Percentiles rank a stretch among this genome's conserved stretches.
These are phyloP conservation scores for Rhamnusium bicolor DNA, from an alignment of 2,888 invertebrate genomes.

Conservation along the genomic window DNA sequence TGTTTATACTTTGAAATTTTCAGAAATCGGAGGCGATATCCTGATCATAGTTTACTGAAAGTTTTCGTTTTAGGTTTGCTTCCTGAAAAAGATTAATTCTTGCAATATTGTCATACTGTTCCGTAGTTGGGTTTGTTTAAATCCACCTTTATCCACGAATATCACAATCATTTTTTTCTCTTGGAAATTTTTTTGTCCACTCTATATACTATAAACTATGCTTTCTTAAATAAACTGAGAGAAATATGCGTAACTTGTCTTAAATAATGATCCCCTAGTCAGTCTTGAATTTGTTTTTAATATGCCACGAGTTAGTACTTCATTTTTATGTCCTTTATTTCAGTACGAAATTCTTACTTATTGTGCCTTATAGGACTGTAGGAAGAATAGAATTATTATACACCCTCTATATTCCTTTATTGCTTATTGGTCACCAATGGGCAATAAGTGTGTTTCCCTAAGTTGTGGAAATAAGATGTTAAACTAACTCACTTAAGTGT, in stretches of 20 bases:
- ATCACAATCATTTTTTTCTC: too few species aligned
- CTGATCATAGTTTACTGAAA: too few species aligned
- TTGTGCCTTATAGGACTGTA: conserved; percentile 6
- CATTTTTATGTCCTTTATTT: conserved; percentile 5
- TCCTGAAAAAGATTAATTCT: too few species aligned
- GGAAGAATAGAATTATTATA: conserved; percentile 27
- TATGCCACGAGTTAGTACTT: not conserved
- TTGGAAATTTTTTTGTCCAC: not conserved
- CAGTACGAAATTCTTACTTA: conserved; percentile 3
- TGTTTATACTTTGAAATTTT: too few species aligned
- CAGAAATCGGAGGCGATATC: too few species aligned
- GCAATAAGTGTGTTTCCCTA: conserved; percentile 14
- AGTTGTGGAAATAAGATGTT: not conserved
- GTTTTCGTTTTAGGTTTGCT: too few species aligned
- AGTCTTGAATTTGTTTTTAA: conserved; percentile 7
- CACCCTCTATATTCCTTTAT: conserved; percentile 24
- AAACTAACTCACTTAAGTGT: not conserved
- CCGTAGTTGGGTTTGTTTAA: too few species aligned
- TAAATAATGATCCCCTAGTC: not conserved
- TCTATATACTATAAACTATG: not conserved
- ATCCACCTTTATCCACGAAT: too few species aligned
- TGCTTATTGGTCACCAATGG: conserved; percentile 33
- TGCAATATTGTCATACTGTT: too few species aligned
- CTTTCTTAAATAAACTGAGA: not conserved
- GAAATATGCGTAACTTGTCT: not conserved